These are phyloP conservation scores for Lepidotrigona ventralis DNA, from an alignment of 1,140 invertebrate species.

Conservation along the genomic window DNA sequence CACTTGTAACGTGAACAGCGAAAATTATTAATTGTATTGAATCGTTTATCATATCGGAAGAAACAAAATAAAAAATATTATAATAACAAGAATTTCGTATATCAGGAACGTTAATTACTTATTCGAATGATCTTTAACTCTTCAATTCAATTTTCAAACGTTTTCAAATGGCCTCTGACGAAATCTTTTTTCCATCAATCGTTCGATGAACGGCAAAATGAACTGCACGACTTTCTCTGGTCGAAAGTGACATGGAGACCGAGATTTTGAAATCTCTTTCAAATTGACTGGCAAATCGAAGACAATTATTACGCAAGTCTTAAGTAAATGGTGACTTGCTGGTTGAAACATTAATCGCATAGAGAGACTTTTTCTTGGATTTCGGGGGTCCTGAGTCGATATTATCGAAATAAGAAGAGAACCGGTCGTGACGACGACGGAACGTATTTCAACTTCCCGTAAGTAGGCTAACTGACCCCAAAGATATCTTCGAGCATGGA, in stretches of 20 bases:
- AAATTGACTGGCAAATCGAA: constrained; percentile 23
- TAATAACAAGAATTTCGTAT: no score
- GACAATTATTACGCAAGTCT: constrained; percentile 42
- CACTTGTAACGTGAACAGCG: no score
- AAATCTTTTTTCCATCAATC: constrained; percentile 43
- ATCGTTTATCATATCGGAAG: not conserved
- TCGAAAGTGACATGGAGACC: constrained; percentile 48
- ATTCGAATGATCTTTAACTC: constrained; percentile 6
- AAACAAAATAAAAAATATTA: not conserved
- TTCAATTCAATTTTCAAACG: constrained; percentile 5
- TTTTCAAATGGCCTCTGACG: constrained; percentile 7
- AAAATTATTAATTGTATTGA: not conserved
- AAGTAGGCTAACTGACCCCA: constrained; percentile 69
- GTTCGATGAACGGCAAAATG: constrained; percentile 20
- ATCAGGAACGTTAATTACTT: not conserved
- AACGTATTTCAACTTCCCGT: constrained; percentile 54
- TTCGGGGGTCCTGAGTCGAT: not conserved
- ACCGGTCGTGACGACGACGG: constrained; percentile 12
- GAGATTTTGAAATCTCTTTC: constrained; percentile 55
- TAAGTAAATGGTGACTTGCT: constrained; percentile 33
- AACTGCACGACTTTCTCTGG: constrained; percentile 49
- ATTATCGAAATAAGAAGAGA: constrained; percentile 39
- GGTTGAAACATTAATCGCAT: not conserved
- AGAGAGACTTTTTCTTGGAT: constrained; percentile 3
- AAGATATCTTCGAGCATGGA: constrained; percentile 57